phyloP scores from a whole-genome alignment of 2,888 invertebrate species.

The Patella depressa region DNA sequence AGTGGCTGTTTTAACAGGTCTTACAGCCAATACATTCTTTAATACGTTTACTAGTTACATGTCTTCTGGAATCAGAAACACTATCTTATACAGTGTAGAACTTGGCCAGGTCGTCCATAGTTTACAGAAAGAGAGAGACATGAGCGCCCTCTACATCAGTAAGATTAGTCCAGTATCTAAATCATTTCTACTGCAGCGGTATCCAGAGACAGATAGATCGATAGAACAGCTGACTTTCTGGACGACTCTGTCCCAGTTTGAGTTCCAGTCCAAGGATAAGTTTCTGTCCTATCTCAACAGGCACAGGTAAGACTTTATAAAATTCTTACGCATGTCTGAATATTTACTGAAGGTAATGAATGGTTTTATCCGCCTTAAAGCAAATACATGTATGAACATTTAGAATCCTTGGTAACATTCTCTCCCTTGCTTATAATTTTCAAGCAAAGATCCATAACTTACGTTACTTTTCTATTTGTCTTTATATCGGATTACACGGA shows the following conservation, averaged over 20 bases:
- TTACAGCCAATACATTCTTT: constrained; percentile 56
- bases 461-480: no score
- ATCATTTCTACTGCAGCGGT: constrained; percentile 50
- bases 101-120: constrained; percentile 30
- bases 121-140: constrained; percentile 58
- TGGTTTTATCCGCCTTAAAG: no score
- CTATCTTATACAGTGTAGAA: constrained; percentile 37
- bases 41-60: constrained; percentile 46
- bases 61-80: constrained; percentile 42
- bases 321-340: no score
- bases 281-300: constrained; percentile 51
- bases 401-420: no score
- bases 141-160: constrained; percentile 61
- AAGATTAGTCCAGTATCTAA: constrained; percentile 57
- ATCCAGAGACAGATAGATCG: constrained; percentile 55
- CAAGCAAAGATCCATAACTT: no score
- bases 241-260: constrained; percentile 45
- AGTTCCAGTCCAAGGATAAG: constrained; percentile 51
- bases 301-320: not conserved
- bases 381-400: no score
- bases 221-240: constrained; percentile 51
- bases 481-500: no score
- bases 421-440: no score
- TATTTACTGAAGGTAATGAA: no score
- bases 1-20: constrained; percentile 50